Evolutionary conservation across 2,113 vertebrate genomes (phyloP), one percentile per base, ranked within the genome.

Genomic region (Odontesthes bonariensis): DNA sequence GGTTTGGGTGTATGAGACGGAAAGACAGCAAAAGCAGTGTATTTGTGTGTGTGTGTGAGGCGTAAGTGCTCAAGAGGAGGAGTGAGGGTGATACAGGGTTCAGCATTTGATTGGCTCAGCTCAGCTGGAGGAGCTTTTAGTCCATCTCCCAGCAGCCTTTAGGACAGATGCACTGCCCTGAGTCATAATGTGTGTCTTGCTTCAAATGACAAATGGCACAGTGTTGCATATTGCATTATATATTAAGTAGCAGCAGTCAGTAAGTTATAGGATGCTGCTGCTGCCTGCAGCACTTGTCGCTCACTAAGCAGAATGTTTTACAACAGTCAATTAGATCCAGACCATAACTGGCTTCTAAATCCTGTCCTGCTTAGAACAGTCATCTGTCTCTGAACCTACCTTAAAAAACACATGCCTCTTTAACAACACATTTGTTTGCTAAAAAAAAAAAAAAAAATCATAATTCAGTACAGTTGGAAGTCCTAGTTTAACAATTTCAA

Each of bases 161-260:
- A 92, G 95, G 95, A 97, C 97, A 99, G 97, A 97, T 99, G 98
- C 95, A 96, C 92, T 93, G 97, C 97, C 97, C 95, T 97, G 94
- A 98, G 96, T 96, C 95, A 98, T 97, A 97, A 98, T 98, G 97
- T 96, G 94, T 94, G 95, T 96, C 95, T 94, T 77, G 86, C 91
- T 96, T 95, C 95, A 92, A 95, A 96, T 98, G 96, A 98, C 96
- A 98, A 98, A 98, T 96, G 96, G 95, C 94, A 93, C 90, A 88
- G 92, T 89, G 88, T 93, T 94, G 95, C 96, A 98, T 96, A 98
- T 96, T 98, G 94, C 96, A 98, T 98, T 99, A 98, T 97, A 96
- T 96, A 97, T 97, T 97, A 96, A 98, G 96, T 96, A 96, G 94
- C 95, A 94, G 94, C 93, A 96, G 96, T 96, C 95, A 96, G 95